A percentile compares a stretch with the other conserved stretches of the same genome.
These are phyloP conservation scores for Lutjanus erythropterus DNA, from an alignment of 2,113 vertebrate genomes.

Conservation along the genomic window DNA sequence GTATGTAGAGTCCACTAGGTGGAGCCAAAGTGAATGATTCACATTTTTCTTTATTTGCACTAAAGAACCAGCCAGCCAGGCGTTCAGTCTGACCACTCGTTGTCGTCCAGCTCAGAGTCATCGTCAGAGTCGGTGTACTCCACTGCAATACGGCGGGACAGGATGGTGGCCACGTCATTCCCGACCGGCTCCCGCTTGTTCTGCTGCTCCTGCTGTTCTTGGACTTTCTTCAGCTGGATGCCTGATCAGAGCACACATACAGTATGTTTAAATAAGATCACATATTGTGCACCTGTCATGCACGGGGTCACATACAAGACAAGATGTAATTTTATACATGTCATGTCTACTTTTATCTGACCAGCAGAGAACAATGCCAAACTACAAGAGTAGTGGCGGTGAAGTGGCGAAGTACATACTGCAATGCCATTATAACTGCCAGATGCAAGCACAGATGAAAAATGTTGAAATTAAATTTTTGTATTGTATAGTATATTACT, in stretches of 20 bases:
- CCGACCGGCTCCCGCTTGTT: slow-evolving; percentile 92
- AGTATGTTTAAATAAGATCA: not conserved
- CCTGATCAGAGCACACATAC: slow-evolving; percentile 79
- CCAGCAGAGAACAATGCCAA: not conserved
- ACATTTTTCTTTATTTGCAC: slow-evolving; percentile 4
- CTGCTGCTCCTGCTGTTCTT: slow-evolving; percentile 96
- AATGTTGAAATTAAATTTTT: too few species aligned
- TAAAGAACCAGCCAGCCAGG: not conserved
- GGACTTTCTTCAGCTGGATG: slow-evolving; percentile 96
- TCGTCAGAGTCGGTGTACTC: slow-evolving; percentile 97
- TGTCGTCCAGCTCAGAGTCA: slow-evolving; percentile 94
- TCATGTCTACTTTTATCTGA: not conserved
- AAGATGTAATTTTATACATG: not conserved
- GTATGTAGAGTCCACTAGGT: slow-evolving; percentile 19
- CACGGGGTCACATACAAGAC: not conserved
- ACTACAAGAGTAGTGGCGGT: too few species aligned
- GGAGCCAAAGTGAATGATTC: slow-evolving; percentile 29
- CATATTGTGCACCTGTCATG: not conserved
- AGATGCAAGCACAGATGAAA: too few species aligned
- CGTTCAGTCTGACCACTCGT: slow-evolving; percentile 93
- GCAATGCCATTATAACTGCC: too few species aligned
- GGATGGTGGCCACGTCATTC: slow-evolving; percentile 96
- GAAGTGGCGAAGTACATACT: too few species aligned
- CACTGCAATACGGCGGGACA: slow-evolving; percentile 94
- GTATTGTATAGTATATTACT: too few species aligned